Percentiles rank a stretch among this genome's conserved stretches.
Evolutionary conservation across 2,888 invertebrate species (phyloP).

Genomic region (Sympetrum striolatum): DNA sequence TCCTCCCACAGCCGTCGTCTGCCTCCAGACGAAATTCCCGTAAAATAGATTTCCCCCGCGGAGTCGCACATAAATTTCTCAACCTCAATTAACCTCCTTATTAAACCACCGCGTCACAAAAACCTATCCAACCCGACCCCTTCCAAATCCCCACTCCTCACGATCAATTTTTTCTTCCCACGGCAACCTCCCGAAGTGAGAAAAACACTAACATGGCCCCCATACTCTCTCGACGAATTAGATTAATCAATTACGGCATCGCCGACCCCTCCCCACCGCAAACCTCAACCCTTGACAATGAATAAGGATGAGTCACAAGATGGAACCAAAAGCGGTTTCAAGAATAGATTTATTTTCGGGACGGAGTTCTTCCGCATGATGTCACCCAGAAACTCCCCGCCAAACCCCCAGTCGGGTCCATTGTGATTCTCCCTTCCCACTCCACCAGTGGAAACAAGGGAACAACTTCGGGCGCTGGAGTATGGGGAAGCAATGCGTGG

Average conservation of each 20-base stretch:
- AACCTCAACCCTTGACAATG: neutral
- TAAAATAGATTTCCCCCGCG: neutral
- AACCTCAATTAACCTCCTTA: neutral
- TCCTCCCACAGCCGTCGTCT: too few species aligned
- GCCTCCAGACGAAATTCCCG: too few species aligned
- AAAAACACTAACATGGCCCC: neutral
- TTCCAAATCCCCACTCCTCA: neutral
- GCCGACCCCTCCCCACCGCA: neutral
- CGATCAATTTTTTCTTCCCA: neutral
- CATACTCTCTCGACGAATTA: neutral
- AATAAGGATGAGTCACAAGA: slow-evolving; percentile 9
- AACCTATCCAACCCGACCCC: neutral
- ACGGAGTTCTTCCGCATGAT: slow-evolving; percentile 28
- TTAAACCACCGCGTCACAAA: neutral
- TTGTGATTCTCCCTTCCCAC: neutral
- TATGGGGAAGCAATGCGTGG: too few species aligned
- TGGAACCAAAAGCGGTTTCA: neutral
- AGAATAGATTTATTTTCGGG: slow-evolving; percentile 40
- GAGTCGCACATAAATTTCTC: neutral
- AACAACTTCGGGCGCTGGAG: neutral
- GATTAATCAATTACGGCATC: slow-evolving; percentile 17
- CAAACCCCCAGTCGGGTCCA: neutral
- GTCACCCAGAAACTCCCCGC: neutral
- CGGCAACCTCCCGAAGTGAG: neutral
- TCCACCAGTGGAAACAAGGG: neutral